Base-by-base conservation (phyloP, 2,797 vertebrate species). In the Tokudaia muenninki region DNA sequence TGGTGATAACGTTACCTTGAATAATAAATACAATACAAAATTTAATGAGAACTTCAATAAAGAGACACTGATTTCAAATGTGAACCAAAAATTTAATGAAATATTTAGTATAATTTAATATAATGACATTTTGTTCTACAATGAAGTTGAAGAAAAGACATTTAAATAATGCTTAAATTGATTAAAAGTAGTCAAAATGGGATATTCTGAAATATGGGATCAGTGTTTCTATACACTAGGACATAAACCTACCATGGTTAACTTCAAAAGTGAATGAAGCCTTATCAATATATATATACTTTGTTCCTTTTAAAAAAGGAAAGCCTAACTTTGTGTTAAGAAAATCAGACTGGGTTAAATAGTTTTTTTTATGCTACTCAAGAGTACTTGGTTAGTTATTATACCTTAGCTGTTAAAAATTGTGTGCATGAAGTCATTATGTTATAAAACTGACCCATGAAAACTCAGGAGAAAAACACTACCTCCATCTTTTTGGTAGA, bases 161-260 rank as follows among this genome's bases (percentile, higher is more conserved):
- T 82, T 86, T 89, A 92, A 79, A 6, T 87, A 88, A 70, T 95
- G 75, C 63, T 80, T 80, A 44, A 79, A 2, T n/a, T 87, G 44
- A 11, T 61, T 96, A 92, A 95, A 96, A 95, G 81, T 92, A 91
- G 80, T 29, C 55, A 72, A 88, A 72, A 47, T 78, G 67, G 52
- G 86, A 26, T 90, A n/a, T 84, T 83, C 79, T 78, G 57, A 91
- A 91, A 63, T 79, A 65, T 29, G 17, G 79, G 87, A 80, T 80
- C 26, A 83, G 34, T 55, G 81, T 90, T 63, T 79, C 34, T 61
- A 41, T 94, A 8, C 92, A 44, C 21, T 89, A 19, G 22, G 80
- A 93, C 37, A 74, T 77, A 87, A 79, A 92, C 78, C 88, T 90
- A 84, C 65, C 31, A 77, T 92, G n/a, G 50, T 92, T 96, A 70